These are phyloP conservation scores for Exocentrus adspersus DNA, from an alignment of 2,888 invertebrate species.

Conservation along the genomic window DNA sequence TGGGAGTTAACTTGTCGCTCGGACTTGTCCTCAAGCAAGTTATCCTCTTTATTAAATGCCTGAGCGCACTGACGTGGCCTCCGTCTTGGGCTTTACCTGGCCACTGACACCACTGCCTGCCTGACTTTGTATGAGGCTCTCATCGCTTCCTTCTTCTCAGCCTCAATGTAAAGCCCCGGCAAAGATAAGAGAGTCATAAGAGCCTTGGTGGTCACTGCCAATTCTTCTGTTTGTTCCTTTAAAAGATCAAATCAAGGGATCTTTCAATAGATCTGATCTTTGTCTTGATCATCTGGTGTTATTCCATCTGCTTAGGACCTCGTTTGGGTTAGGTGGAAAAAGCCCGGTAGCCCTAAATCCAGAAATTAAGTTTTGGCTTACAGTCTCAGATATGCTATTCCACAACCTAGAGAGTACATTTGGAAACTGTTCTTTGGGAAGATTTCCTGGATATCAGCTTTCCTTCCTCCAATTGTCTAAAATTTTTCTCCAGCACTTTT, in stretches of 20 bases:
- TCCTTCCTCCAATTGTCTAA: constrained; percentile 38
- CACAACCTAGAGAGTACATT: constrained; percentile 27
- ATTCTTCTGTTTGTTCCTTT: constrained; percentile 9
- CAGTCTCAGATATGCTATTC: constrained; percentile 18
- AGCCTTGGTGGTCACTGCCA: constrained; percentile 3
- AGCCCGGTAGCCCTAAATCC: constrained; percentile 36
- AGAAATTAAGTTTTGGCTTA: constrained; percentile 32
- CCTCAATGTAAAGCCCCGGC: too few species aligned
- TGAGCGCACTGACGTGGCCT: too few species aligned
- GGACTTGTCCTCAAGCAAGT: too few species aligned
- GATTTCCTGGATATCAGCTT: constrained; percentile 20
- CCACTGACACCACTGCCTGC: too few species aligned
- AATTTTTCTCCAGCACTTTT: constrained; percentile 32
- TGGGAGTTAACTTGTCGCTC: too few species aligned
- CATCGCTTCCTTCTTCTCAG: too few species aligned
- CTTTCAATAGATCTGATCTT: too few species aligned
- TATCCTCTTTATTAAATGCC: too few species aligned
- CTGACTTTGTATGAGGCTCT: too few species aligned
- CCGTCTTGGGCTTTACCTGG: too few species aligned
- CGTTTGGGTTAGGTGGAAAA: constrained; percentile 13
- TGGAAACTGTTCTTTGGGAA: constrained; percentile 39
- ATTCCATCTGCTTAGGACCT: neutral
- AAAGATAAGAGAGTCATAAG: too few species aligned
- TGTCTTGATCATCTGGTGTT: too few species aligned
- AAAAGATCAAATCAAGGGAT: neutral